Percentiles rank a stretch among this genome's conserved stretches.
Evolutionary conservation across 2,113 vertebrate genomes (phyloP).

Genomic region (Oenanthe melanoleuca): DNA sequence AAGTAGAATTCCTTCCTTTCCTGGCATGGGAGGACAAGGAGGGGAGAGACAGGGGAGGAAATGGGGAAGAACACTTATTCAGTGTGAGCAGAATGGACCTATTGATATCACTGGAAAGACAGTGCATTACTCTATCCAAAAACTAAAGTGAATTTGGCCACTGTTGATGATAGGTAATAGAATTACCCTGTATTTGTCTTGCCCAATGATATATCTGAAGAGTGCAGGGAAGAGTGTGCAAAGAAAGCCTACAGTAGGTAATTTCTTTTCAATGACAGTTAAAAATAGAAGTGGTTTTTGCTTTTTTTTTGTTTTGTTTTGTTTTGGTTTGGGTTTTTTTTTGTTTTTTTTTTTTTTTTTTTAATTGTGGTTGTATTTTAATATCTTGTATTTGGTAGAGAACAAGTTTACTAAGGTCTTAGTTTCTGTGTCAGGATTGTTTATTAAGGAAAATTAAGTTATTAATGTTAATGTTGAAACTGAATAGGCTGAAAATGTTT

Average conservation of each 20-base stretch:
- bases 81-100: conserved; percentile 5
- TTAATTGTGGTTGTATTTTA: neutral
- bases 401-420: neutral
- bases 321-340: neutral
- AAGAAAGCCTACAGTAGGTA: neutral
- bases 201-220: neutral
- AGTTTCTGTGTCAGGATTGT: neutral
- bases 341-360: neutral
- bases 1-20: conserved; percentile 48
- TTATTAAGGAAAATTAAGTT: neutral
- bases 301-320: too few species aligned
- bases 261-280: neutral
- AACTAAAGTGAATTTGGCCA: neutral
- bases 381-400: neutral
- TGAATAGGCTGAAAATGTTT: neutral
- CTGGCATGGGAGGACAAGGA: conserved; percentile 37
- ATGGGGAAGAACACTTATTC: neutral
- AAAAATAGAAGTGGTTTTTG: neutral
- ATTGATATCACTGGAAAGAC: conserved; percentile 1
- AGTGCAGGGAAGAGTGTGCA: neutral
- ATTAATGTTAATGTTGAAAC: neutral
- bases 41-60: neutral
- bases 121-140: neutral
- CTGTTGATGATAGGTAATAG: neutral
- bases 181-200: neutral